A percentile compares a stretch with the other conserved stretches of the same genome.
Conservation (phyloP, 1,140 invertebrate genomes). For the Apocrypta bakeri region DNA sequence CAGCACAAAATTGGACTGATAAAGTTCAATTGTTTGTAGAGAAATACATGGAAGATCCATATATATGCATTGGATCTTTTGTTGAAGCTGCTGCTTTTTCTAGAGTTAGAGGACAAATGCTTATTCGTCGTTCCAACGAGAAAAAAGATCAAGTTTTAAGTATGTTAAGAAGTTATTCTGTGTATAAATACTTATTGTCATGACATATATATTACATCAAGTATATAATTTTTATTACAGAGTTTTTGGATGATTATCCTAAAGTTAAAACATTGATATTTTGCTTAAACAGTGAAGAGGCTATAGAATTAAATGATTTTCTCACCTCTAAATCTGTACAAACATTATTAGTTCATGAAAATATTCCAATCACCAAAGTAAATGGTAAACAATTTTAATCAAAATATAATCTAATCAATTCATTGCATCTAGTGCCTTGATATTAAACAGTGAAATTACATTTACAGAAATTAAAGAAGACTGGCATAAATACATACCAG, state of each 20-base stretch:
- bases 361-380: slow-evolving; percentile 57
- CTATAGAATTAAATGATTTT: slow-evolving; percentile 58
- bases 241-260: slow-evolving; percentile 13
- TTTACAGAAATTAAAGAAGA: slow-evolving; percentile 58
- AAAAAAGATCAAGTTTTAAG: slow-evolving; percentile 61
- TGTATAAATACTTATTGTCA: not conserved
- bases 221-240: slow-evolving; percentile 11
- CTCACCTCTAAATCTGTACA: slow-evolving; percentile 55
- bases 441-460: slow-evolving; percentile 10
- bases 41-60: slow-evolving; percentile 59
- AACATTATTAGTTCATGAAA: slow-evolving; percentile 59
- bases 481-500: slow-evolving; percentile 60
- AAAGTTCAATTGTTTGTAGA: slow-evolving; percentile 58
- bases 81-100: slow-evolving; percentile 67
- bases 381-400: slow-evolving; percentile 51
- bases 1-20: slow-evolving; percentile 62
- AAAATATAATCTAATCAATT: slow-evolving; percentile 20
- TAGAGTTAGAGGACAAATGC: slow-evolving; percentile 60
- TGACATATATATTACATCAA: not conserved
- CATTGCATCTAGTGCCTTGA: slow-evolving; percentile 10
- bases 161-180: slow-evolving; percentile 37
- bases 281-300: slow-evolving; percentile 62
- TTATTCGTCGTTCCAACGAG: slow-evolving; percentile 50
- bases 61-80: slow-evolving; percentile 69
- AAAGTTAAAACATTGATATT: slow-evolving; percentile 63